phyloP scores from a whole-genome alignment of 2,113 vertebrate genomes.

The Tonatia bakeri region DNA sequence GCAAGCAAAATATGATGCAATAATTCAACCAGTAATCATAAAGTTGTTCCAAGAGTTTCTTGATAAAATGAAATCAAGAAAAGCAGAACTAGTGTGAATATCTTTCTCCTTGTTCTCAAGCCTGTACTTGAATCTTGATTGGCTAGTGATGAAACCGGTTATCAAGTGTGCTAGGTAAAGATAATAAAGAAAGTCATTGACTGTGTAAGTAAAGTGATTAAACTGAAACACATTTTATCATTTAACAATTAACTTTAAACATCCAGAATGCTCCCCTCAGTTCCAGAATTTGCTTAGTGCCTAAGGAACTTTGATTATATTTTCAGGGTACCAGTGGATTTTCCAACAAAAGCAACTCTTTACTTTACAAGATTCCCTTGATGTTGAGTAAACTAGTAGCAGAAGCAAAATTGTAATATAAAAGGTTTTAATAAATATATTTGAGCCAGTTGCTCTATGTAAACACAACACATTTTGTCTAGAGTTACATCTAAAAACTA shows the following conservation, averaged over 20 bases:
- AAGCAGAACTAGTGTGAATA: not conserved
- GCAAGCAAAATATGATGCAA: not conserved
- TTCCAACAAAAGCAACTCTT: not conserved
- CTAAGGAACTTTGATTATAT: not conserved
- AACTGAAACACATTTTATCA: not conserved
- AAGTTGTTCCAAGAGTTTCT: not conserved
- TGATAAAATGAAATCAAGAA: not conserved
- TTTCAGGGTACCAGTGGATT: not conserved
- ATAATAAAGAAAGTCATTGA: not conserved
- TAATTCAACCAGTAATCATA: not conserved
- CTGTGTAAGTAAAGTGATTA: not conserved
- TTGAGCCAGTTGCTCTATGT: not conserved
- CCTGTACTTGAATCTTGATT: not conserved
- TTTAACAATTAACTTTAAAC: constrained; percentile 8
- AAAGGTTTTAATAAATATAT: not conserved
- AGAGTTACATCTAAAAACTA: not conserved
- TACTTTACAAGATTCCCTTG: not conserved
- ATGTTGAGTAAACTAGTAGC: not conserved
- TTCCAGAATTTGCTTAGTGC: not conserved
- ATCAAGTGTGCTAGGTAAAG: not conserved
- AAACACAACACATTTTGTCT: not conserved
- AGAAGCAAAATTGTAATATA: not conserved
- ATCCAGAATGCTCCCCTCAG: not conserved
- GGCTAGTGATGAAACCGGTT: not conserved
- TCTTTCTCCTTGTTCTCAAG: not conserved